Percentiles rank a stretch among this genome's conserved stretches.
phyloP scores from a whole-genome alignment of 2,888 invertebrate species.

The Agrochola litura region DNA sequence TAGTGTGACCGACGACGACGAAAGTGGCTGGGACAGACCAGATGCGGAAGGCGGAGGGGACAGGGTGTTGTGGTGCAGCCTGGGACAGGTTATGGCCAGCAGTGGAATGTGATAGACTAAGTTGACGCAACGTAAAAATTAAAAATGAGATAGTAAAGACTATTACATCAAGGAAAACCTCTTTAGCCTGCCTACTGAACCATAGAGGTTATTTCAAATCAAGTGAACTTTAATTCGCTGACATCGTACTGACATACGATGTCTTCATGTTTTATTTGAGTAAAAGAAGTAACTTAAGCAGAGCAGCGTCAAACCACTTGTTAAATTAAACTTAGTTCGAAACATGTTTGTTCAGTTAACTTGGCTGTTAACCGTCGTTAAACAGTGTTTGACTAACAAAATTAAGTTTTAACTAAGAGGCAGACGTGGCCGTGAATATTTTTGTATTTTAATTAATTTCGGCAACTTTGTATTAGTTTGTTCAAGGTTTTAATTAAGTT shows the following conservation, averaged over 20 bases:
- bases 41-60: too few species aligned
- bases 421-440: constrained; percentile 59
- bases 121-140: too few species aligned
- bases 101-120: too few species aligned
- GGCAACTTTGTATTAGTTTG: constrained; percentile 33
- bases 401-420: constrained; percentile 55
- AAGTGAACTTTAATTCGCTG: background rate
- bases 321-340: constrained; percentile 27
- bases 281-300: background rate
- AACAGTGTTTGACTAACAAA: constrained; percentile 47
- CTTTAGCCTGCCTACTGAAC: constrained; percentile 8
- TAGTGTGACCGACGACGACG: too few species aligned
- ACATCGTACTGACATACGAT: background rate
- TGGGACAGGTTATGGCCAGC: too few species aligned
- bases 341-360: constrained; percentile 44
- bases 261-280: constrained; percentile 1
- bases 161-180: background rate
- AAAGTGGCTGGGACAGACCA: too few species aligned
- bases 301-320: constrained; percentile 5
- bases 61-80: too few species aligned
- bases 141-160: background rate
- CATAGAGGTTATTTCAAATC: background rate
- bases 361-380: constrained; percentile 33
- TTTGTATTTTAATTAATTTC: constrained; percentile 51
- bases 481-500: constrained; percentile 44